Evolutionary conservation across 23 tunicate genomes (phyloP), one percentile per base, ranked within the genome.

Genomic region (Trididemnum miniatum): DNA sequence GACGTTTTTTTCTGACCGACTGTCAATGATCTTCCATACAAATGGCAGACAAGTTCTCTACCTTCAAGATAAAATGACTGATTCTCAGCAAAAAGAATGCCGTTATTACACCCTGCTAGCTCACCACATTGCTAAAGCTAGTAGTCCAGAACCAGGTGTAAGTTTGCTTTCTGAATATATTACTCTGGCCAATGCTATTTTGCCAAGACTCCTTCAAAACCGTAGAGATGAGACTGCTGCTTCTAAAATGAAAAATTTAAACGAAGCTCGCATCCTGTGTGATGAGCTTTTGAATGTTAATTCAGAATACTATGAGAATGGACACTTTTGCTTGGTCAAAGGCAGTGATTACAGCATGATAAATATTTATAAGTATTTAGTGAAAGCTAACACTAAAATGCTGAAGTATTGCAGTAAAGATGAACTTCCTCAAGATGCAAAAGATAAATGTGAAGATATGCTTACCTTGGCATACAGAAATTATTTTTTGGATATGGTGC

Each of bases 11-110:
- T 76, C 71, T 15, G 89, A 90, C 38, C 86, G 85, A 31, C 62
- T 90, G 29, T 65, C 82, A 18, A 81, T 80, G 27, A 85, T 90
- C 18, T 80, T 85, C 34, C 96, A 90, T 50, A 87, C 89, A n/a
- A 62, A 65, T 33, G 96, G 96, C 2, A 67, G 96, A 33, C 86
- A 85, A 63, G 89, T 78, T 34, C 27, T 84, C 2, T 90, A 90
- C 51, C 34, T 71, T 20, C 87, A 82, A 40, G 79, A 72, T 20
- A 7, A 36, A 18, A 54, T 85, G 74, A 26, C 72, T 28, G 28
- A 22, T n/a, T 40, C 0, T 1, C 44, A 71, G 28, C 66, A 54
- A 32, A 31, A 65, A 50, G 51, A 40, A 31, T 90, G 86, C 39
- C 69, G 80, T 29, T 90, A 83, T 49, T 90, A 85, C 59, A 73